Conservation (phyloP, 1,140 invertebrate genomes). For the Drosophila orosa region DNA sequence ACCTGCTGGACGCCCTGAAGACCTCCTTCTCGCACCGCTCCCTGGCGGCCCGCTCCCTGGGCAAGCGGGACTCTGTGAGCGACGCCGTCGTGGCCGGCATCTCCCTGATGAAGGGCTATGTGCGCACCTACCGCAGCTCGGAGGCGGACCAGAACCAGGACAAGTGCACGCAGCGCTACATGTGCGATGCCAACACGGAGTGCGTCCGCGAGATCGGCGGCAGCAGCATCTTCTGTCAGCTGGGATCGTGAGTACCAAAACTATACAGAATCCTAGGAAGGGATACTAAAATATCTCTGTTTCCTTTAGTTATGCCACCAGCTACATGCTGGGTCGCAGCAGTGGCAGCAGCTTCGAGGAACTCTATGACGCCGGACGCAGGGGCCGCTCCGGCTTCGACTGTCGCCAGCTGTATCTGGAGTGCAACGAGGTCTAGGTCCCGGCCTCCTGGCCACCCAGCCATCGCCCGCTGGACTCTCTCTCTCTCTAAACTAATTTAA, state of each 20-base stretch:
- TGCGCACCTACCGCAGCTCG: slow-evolving; percentile 91
- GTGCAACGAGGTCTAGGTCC: slow-evolving; percentile 92
- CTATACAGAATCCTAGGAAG: no score
- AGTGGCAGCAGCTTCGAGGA: slow-evolving; percentile 90
- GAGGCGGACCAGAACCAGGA: slow-evolving; percentile 86
- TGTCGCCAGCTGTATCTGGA: slow-evolving; percentile 92
- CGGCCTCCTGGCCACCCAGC: slow-evolving; percentile 16
- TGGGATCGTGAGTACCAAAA: slow-evolving; percentile 92
- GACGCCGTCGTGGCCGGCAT: slow-evolving; percentile 94
- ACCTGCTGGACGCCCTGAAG: slow-evolving; percentile 94
- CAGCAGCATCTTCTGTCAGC: slow-evolving; percentile 94
- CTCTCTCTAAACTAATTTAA: slow-evolving; percentile 72
- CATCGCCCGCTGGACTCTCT: slow-evolving; percentile 56
- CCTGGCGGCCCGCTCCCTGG: slow-evolving; percentile 91
- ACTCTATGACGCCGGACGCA: slow-evolving; percentile 92
- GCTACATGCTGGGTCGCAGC: slow-evolving; percentile 91
- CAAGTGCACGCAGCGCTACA: slow-evolving; percentile 91
- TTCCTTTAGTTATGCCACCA: slow-evolving; percentile 90
- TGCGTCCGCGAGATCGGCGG: slow-evolving; percentile 93
- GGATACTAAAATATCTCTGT: not conserved
- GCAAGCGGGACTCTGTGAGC: slow-evolving; percentile 92
- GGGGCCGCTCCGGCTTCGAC: slow-evolving; percentile 92
- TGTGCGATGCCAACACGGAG: slow-evolving; percentile 95
- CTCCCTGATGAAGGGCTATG: slow-evolving; percentile 94
- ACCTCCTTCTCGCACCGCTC: slow-evolving; percentile 96